Conservation (phyloP, 2,113 vertebrate genomes). For the Calidris pugnax region DNA sequence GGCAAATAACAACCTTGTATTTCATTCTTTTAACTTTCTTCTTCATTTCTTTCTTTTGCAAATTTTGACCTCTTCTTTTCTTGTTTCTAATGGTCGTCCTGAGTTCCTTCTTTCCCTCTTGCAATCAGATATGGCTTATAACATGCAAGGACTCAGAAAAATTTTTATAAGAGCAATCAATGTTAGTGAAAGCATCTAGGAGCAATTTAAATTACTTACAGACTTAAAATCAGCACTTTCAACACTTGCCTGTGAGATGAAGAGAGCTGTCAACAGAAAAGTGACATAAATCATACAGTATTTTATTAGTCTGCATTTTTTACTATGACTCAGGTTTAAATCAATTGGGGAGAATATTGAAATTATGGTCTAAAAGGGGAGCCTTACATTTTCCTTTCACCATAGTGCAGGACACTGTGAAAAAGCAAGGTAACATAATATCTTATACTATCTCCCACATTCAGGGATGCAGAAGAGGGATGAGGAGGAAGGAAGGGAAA, state of each 20-base stretch:
- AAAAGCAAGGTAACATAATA: neutral
- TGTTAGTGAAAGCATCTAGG: neutral
- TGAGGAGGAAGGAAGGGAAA: neutral
- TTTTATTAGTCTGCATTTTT: constrained; percentile 13
- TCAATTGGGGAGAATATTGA: neutral
- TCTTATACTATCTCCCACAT: neutral
- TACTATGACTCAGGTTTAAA: neutral
- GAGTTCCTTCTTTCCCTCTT: neutral
- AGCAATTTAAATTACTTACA: neutral
- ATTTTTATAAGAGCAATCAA: neutral
- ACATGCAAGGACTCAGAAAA: neutral
- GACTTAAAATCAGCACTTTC: neutral
- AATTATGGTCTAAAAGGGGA: neutral
- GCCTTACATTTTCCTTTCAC: neutral
- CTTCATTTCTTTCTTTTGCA: neutral
- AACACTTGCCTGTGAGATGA: neutral
- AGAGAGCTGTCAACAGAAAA: neutral
- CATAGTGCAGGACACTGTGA: neutral
- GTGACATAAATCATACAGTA: neutral
- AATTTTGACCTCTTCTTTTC: neutral
- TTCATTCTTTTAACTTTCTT: neutral
- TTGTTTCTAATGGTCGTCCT: neutral
- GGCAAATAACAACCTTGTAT: neutral
- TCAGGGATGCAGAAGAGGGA: neutral
- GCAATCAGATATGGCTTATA: neutral